Evolutionary conservation across 2,113 vertebrate species (phyloP), one percentile per base, ranked within the genome.

Genomic region (Prochilodus magdalenae): DNA sequence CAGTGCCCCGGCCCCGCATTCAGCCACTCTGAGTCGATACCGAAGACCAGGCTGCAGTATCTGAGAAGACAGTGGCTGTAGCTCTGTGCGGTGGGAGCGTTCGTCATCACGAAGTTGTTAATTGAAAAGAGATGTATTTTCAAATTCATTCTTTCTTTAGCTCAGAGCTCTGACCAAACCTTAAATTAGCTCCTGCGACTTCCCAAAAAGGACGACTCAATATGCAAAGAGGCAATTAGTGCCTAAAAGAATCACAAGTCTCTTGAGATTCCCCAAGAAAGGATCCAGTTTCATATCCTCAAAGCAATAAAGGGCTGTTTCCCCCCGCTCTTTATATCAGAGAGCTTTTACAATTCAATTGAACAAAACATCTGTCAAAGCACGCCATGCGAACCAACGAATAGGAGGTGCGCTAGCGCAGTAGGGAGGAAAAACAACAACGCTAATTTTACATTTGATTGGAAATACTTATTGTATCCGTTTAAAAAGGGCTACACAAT

Each of bases 1-100:
- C 96, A 97, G 96, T 94, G 96, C 94, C 95, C 96, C 96, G 96
- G 96, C 95, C 96, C 95, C 96, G 95, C 93, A 92, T 96, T 94
- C 96, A 95, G 95, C 94, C 93, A 59, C 89, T 89, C 89, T 72
- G 77, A 72, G 73, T 82, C 73, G 18, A 20, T 14, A 3, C 59
- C 4, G 26, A 51, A 1, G 33, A 15, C 22, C 53, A 22, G 5
- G 18, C 51, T 63, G 49, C 16, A 10, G 40, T 24, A 40, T 20
- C 72, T 59, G 30, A 27, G 44, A 29, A 27, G n/a, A 22, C 55
- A 44, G 8, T 8, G 22, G 20, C 44, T 8, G 27, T 29, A 33
- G 29, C 20, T 67, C 4, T 2, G 13, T 15, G 5, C 22, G 26
- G 15, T 1, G 20, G 24, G 57, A 66, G 22, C 60, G 57, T 75